Percentiles rank a stretch among this genome's conserved stretches.
phyloP scores from a whole-genome alignment of 2,888 invertebrate genomes.

The Aleiodes alternator region DNA sequence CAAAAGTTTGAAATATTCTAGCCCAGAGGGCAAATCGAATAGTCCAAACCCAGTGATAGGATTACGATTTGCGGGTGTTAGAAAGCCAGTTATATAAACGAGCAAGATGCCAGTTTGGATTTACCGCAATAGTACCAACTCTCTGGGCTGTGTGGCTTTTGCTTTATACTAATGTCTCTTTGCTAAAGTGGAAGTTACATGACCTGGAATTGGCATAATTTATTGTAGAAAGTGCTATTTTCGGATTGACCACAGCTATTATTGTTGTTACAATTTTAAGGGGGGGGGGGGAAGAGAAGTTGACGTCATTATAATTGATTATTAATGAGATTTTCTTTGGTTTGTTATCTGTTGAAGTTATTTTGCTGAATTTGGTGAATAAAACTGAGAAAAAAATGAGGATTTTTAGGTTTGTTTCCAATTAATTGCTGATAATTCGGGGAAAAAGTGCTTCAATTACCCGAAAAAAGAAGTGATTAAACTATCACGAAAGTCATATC shows the following conservation, averaged over 20 bases:
- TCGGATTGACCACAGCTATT: constrained; percentile 32
- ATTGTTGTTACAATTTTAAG: background rate
- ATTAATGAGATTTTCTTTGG: too few relatives aligned
- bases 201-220: constrained; percentile 66
- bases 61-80: constrained; percentile 32
- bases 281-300: too few relatives aligned
- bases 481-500: too few relatives aligned
- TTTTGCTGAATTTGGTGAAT: too few relatives aligned
- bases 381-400: too few relatives aligned
- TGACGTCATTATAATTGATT: too few relatives aligned
- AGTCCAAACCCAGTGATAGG: constrained; percentile 14
- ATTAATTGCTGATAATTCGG: too few relatives aligned
- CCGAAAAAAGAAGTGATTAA: too few relatives aligned
- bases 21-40: constrained; percentile 8
- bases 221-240: constrained; percentile 49
- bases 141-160: constrained; percentile 18
- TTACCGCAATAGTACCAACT: constrained; percentile 46
- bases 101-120: constrained; percentile 32
- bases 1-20: constrained; percentile 14
- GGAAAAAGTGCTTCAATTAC: too few relatives aligned
- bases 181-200: constrained; percentile 63
- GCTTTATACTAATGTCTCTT: constrained; percentile 66
- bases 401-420: too few relatives aligned
- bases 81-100: constrained; percentile 30
- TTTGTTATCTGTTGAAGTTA: too few relatives aligned